Evolutionary conservation across 2,113 vertebrate genomes (phyloP).

Genomic region (Microtus ochrogaster): DNA sequence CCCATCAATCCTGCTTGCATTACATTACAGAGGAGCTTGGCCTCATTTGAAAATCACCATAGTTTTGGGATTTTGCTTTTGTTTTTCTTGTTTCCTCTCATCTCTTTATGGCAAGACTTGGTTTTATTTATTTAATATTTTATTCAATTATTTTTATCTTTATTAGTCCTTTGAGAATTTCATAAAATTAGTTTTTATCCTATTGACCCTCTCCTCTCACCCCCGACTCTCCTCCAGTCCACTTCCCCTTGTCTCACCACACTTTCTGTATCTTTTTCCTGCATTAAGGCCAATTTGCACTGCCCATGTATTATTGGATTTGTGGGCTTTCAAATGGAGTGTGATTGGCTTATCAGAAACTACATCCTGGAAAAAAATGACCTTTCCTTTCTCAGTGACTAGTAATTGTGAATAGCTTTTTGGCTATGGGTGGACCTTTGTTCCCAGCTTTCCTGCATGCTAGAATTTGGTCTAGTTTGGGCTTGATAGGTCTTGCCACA

Average conservation of each 20-base stretch:
- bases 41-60: neutral
- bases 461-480: neutral
- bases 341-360: neutral
- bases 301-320: neutral
- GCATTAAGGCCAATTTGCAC: neutral
- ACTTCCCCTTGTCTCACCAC: neutral
- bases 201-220: neutral
- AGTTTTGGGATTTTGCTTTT: neutral
- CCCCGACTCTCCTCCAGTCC: neutral
- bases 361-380: neutral
- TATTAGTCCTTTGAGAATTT: neutral
- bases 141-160: neutral
- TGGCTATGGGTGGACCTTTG: neutral
- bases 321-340: neutral
- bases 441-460: neutral
- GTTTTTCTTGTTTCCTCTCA: neutral
- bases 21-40: neutral
- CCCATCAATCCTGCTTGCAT: neutral
- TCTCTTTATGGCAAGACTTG: neutral
- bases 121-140: neutral
- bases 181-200: neutral
- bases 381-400: neutral
- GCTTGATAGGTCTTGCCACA: neutral
- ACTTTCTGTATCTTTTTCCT: neutral
- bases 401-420: neutral